phyloP scores from a whole-genome alignment of 2,113 vertebrate species.

The Gallinago media region DNA sequence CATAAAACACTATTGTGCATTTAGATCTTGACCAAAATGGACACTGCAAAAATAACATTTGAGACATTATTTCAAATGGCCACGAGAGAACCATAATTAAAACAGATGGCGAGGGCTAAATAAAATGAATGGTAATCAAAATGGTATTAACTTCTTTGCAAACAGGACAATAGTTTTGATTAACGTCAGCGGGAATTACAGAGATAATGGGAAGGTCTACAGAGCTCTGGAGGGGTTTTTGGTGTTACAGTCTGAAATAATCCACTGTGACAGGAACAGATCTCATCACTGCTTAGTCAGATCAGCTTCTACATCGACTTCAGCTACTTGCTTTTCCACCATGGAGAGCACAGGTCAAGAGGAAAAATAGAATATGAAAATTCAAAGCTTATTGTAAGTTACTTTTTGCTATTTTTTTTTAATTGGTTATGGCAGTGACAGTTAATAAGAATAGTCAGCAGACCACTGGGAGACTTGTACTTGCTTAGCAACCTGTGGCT shows the following conservation, averaged over 20 bases:
- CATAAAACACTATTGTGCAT: not conserved
- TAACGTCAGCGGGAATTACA: not conserved
- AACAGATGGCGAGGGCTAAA: not conserved
- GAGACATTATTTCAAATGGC: not conserved
- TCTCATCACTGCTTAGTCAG: not conserved
- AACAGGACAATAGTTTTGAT: conserved; percentile 28
- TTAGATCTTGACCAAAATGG: not conserved
- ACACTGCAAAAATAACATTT: not conserved
- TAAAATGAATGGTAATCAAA: not conserved
- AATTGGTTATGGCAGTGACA: not conserved
- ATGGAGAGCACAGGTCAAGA: not conserved
- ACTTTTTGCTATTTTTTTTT: not conserved
- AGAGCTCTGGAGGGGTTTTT: not conserved
- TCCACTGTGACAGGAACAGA: not conserved
- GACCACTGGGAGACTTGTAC: not conserved
- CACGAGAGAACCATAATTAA: not conserved
- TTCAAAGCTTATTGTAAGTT: not conserved
- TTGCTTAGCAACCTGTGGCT: not conserved
- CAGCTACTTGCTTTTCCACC: not conserved
- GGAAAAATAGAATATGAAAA: not conserved
- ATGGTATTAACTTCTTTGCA: not conserved
- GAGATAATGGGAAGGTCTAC: not conserved
- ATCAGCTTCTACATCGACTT: not conserved
- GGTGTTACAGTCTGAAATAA: not conserved
- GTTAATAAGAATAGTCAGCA: not conserved